Base-by-base conservation (phyloP, 2,888 invertebrate species). In the Dicyrtomina minuta region DNA sequence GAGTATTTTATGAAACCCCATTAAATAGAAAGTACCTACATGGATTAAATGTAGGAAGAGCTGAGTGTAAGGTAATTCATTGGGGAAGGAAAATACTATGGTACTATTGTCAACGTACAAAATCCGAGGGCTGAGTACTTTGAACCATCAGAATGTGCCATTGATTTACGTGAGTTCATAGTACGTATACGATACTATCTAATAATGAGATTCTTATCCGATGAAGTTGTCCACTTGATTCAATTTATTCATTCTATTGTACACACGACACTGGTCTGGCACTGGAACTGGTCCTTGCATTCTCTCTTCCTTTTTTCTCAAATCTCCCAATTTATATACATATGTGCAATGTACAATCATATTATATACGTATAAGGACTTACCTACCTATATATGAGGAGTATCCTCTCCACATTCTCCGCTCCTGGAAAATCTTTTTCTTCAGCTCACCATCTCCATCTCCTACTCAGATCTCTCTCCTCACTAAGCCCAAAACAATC, bases 171-270 rank as follows among this genome's bases (percentile, higher is more conserved):
- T 51, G 51, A 51, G 22, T 10, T 51, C 20, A 17, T 8, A 51
- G 17, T 51, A 8, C 17, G 15, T 46, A 15, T 20, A 10, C 46
- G 15, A 15, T 46, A n/a, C 46, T n/a, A 22, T 51, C 22, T 51
- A 10, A n/a, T n/a, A n/a, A 51, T 51, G 51, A 51, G 51, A 51
- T 51, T 46, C 46, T 15, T 3, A 39, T 27, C 43, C 55, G 4
- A 46, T 49, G n/a, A 58, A 61, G 46, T 24, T 43, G 20, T 39
- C 46, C 17, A n/a, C 49, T 46, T 46, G 61, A 61, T 61, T 46
- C 26, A 61, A 61, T 61, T 49, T 61, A 49, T 49, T 49, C 46
- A 46, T 61, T n/a, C 49, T 61, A 15, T 49, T 61, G 26, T 61
- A 26, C 33, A 33, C n/a, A n/a, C n/a, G n/a, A n/a, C n/a, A n/a